Base-by-base conservation (phyloP, 1,140 invertebrate species). In the Formica exsecta region DNA sequence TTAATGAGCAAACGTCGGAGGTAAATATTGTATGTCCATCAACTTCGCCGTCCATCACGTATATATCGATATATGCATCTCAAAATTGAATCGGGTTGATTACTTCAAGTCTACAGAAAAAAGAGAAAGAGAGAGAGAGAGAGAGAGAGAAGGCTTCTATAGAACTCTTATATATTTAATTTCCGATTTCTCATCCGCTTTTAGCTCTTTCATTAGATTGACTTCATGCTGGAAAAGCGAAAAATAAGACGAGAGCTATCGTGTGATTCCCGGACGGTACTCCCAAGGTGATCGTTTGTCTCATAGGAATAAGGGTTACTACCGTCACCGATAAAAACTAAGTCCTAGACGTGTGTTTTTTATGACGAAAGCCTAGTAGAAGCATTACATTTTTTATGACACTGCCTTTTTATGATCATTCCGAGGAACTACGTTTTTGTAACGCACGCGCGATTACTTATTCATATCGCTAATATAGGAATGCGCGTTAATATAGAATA, bases 71-170 rank as follows among this genome's bases (percentile, higher is more conserved):
- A 8, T 4, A 7, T 48, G 25, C 22, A 16, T 6, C 48, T 61
- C 68, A 61, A 83, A 83, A 83, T 74, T 48, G 29, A 36, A 83
- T 48, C 68, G 68, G 22, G 0, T 7, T 59, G 65, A 80, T 61
- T 36, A 73, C 11, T 41, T 11, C 61, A 19, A 16, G 16, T 29
- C 16, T 16, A 29, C 2, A 16, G 44, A 51, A 13, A 13, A 13
- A 3, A 32, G 29, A 32, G 29, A n/a, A n/a, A 32, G 29, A 32
- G 29, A 32, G 29, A 38, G 36, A 38, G 4, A 7, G 36, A 44
- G 8, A 51, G 13, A 19, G 48, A 51, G 16, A 16, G 44, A 13
- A 16, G 1, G 5, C 13, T 48, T 48, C 13, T 48, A 51, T 4
- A 51, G 48, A 51, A 11, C 4, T n/a, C 51, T 70, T 41, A 9